Evolutionary conservation across 2,888 invertebrate species (phyloP).

Genomic region (Calliopum simillimum): DNA sequence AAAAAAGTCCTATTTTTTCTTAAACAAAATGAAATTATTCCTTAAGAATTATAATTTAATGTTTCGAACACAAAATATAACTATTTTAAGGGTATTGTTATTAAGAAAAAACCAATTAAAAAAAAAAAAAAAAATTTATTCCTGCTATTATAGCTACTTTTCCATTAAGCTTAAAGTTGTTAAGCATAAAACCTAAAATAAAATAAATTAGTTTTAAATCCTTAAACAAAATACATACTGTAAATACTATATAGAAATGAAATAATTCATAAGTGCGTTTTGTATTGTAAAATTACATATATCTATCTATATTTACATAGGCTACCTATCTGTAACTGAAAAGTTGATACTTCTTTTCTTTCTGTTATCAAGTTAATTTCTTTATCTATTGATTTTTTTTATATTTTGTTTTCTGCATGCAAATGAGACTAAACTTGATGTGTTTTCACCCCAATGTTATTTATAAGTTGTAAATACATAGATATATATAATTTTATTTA

Average conservation of each 20-base stretch:
- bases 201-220: not conserved
- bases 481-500: too few species aligned
- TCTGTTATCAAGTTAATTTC: not conserved
- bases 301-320: not conserved
- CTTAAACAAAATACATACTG: constrained; percentile 3
- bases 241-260: constrained; percentile 1
- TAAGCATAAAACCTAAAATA: not conserved
- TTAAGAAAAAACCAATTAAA: constrained; percentile 11
- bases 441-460: not conserved
- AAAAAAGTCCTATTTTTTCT: too few species aligned
- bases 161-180: constrained; percentile 16
- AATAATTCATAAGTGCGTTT: not conserved
- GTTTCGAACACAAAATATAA: too few species aligned
- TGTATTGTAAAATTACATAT: not conserved
- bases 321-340: not conserved
- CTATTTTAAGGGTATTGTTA: not conserved
- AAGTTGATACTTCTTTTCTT: not conserved
- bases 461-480: constrained; percentile 11
- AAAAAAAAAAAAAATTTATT: constrained; percentile 22
- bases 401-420: constrained; percentile 28
- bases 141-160: constrained; percentile 25
- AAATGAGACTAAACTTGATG: constrained; percentile 20
- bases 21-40: too few species aligned
- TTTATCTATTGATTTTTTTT: constrained; percentile 24
- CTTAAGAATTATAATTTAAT: too few species aligned